Conservation (phyloP, 2,113 vertebrate species). For the Eclectus roratus region DNA sequence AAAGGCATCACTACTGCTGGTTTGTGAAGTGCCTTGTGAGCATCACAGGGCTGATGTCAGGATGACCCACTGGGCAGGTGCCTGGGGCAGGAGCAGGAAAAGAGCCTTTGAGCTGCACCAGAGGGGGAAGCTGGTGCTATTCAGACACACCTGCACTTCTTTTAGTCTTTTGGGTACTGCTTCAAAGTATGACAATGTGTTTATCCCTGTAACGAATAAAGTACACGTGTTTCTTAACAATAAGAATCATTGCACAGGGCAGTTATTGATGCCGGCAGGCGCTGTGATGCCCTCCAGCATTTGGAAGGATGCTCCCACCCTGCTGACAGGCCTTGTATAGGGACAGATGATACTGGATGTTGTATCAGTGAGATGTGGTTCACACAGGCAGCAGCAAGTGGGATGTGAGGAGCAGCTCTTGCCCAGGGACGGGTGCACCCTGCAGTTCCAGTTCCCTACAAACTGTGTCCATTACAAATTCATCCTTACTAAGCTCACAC, state of each 20-base stretch:
- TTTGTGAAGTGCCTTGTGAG: rapidly evolving
- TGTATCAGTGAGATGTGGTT: rapidly evolving
- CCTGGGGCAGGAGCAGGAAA: not conserved
- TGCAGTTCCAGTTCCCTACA: not conserved
- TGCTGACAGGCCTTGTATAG: not conserved
- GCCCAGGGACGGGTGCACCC: not conserved
- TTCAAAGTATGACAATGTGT: not conserved
- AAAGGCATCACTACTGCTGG: not conserved
- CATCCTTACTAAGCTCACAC: not conserved
- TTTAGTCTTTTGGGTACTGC: not conserved
- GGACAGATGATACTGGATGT: not conserved
- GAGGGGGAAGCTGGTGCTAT: not conserved
- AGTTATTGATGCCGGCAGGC: not conserved
- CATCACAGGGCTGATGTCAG: rapidly evolving
- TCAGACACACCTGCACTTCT: not conserved
- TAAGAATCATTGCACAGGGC: rapidly evolving
- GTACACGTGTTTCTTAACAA: not conserved
- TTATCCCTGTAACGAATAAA: not conserved
- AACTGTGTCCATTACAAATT: not conserved
- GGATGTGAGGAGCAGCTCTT: not conserved
- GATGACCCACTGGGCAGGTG: rapidly evolving
- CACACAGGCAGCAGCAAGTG: not conserved
- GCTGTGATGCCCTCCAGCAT: not conserved
- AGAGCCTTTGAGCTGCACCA: not conserved
- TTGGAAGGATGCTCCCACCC: not conserved